Evolutionary conservation across 2,888 invertebrate species (phyloP), one percentile per base, ranked within the genome.

Genomic region (Laothoe populi): DNA sequence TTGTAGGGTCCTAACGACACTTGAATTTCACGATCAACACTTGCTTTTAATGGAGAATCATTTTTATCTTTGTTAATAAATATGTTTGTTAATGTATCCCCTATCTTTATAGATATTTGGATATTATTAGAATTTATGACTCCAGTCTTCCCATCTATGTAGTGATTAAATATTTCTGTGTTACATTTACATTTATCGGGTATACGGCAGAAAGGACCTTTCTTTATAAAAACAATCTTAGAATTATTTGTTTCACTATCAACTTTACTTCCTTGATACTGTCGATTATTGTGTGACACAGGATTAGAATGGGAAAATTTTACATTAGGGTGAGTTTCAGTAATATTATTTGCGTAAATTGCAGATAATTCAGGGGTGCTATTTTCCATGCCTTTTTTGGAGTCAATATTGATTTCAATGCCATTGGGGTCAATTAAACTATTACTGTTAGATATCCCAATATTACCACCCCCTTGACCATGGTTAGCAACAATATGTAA

Each of bases 71-170:
- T 86, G 65, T 85, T 84, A 40, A 92, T 89, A 24, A 79, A 70
- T 67, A 92, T 87, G 68, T 89, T 91, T 59, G 91, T 82, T 44
- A 87, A 62, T 31, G 83, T 87, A 67, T 78, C 84, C 11, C 90
- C 89, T 57, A 87, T 79, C 83, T 84, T 90, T 38, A 92, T 88
- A 19, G 85, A 83, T 59, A 92, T 90, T 70, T 87, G 82, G 68
- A 92, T 87, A 64, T 92, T 88, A 64, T 64, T 67, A 59, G 69
- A 57, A 66, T 73, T 68, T 57, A 71, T 65, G 2, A 7, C 5
- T 19, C 44, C 44, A 7, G 44, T 7, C 5, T 44, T 44, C 10
- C 8, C 1, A 59, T 74, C 67, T 53, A 66, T 64, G 61, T 68
- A 67, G 62, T 78, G 65, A 38, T 78, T 72, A 59, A 66, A 60